Percentiles rank a stretch among this genome's conserved stretches.
Evolutionary conservation across 92 coral and sea anemone species (phyloP).

Genomic region (Metridium senile): DNA sequence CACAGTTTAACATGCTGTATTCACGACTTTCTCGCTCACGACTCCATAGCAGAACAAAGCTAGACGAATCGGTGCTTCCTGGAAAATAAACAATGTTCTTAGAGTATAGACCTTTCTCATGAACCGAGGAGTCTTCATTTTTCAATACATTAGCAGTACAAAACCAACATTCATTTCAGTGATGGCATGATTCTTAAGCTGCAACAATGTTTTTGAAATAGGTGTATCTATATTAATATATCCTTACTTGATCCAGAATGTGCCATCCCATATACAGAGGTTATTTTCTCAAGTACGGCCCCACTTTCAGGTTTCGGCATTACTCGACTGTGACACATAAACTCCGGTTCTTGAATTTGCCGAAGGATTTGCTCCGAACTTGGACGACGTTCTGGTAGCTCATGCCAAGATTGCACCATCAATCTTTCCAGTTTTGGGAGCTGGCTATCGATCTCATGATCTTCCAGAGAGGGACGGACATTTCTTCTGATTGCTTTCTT

Average conservation of each 20-base stretch:
- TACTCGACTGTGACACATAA: slow-evolving; percentile 88
- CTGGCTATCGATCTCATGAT: slow-evolving; percentile 66
- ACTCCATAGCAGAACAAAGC: slow-evolving; percentile 87
- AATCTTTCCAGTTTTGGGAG: slow-evolving; percentile 84
- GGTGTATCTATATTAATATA: no score
- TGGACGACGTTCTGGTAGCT: slow-evolving; percentile 83
- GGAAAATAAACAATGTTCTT: neutral
- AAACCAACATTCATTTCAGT: no score
- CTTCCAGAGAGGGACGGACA: slow-evolving; percentile 84
- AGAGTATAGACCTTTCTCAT: no score
- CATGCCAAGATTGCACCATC: slow-evolving; percentile 88
- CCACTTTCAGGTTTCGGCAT: slow-evolving; percentile 68
- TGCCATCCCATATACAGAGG: slow-evolving; percentile 78
- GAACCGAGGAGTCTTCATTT: neutral
- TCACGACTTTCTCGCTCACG: slow-evolving; percentile 79
- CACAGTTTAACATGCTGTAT: slow-evolving; percentile 88
- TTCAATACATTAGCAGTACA: neutral
- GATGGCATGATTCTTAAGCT: no score
- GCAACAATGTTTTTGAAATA: no score
- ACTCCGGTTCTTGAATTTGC: slow-evolving; percentile 88
- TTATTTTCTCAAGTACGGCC: slow-evolving; percentile 77
- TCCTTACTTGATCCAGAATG: slow-evolving; percentile 61
- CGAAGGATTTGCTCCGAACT: slow-evolving; percentile 70
- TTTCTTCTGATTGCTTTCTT: slow-evolving; percentile 96
- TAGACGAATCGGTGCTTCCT: slow-evolving; percentile 31